These are phyloP conservation scores for Mnemiopsis leidyi DNA, from an alignment of 37 sponge, comb jelly and placozoan species.

Conservation along the genomic window DNA sequence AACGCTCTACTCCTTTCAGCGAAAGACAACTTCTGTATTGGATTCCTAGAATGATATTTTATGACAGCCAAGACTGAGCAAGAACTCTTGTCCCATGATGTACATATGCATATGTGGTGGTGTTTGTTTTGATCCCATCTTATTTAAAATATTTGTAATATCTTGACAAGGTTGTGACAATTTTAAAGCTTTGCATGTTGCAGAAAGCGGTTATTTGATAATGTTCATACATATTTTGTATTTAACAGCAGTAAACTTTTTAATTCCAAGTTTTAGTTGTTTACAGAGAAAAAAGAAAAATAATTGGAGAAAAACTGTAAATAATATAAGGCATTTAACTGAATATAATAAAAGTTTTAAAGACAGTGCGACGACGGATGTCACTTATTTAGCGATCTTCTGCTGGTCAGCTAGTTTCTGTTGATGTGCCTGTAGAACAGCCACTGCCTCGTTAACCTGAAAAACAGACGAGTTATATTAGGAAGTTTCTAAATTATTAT, in stretches of 20 bases:
- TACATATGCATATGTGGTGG: background rate
- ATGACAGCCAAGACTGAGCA: background rate
- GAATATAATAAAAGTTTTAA: slow-evolving; percentile 62
- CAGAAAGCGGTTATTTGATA: background rate
- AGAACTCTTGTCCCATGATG: background rate
- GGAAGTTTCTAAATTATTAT: too few relatives aligned
- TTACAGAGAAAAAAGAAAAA: background rate
- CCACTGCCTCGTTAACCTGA: slow-evolving; percentile 86
- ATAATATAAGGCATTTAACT: slow-evolving; percentile 24
- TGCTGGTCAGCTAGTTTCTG: slow-evolving; percentile 63
- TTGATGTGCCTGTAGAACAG: slow-evolving; percentile 86
- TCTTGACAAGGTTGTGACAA: background rate
- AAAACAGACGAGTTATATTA: too few relatives aligned
- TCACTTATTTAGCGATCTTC: slow-evolving; percentile 66
- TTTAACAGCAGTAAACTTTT: background rate
- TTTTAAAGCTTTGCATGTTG: background rate
- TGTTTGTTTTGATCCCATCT: background rate
- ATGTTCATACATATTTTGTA: background rate
- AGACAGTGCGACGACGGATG: slow-evolving; percentile 63
- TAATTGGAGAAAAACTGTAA: slow-evolving; percentile 45
- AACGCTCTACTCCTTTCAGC: slow-evolving; percentile 4
- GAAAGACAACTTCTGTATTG: slow-evolving; percentile 35
- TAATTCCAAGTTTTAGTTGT: background rate
- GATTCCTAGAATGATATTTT: background rate
- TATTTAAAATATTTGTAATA: background rate